A percentile compares a stretch with the other conserved stretches of the same genome.
phyloP scores from a whole-genome alignment of 2,113 vertebrate species.

The Sapayoa aenigma region DNA sequence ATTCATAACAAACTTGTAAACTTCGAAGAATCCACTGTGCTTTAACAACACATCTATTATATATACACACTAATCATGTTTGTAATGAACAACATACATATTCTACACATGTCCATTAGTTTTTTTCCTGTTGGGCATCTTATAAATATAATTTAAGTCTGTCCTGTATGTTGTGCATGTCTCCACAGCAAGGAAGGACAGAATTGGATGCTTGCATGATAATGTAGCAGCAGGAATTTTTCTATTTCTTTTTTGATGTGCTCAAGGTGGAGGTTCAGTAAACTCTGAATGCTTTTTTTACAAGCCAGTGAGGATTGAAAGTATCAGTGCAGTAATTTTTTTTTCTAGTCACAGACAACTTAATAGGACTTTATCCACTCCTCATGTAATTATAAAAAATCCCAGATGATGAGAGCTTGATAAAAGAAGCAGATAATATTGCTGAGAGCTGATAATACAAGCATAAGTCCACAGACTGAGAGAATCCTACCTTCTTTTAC shows the following conservation, averaged over 20 bases:
- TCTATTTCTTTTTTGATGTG: constrained; percentile 35
- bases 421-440: constrained; percentile 29
- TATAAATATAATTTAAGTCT: constrained; percentile 61
- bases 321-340: background rate
- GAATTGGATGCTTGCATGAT: constrained; percentile 58
- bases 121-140: constrained; percentile 63
- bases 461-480: background rate
- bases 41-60: constrained; percentile 68
- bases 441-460: constrained; percentile 4
- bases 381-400: constrained; percentile 32
- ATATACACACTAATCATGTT: constrained; percentile 65
- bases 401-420: background rate
- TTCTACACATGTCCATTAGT: constrained; percentile 53
- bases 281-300: background rate
- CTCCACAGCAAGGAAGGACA: constrained; percentile 41
- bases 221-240: constrained; percentile 52
- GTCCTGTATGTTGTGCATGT: constrained; percentile 21
- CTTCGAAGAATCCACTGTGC: constrained; percentile 71
- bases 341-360: constrained; percentile 35
- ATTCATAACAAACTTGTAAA: constrained; percentile 79
- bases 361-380: constrained; percentile 30
- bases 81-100: constrained; percentile 64
- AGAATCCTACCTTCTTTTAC: background rate
- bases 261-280: background rate
- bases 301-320: background rate